Base-by-base conservation (phyloP, 2,888 invertebrate species). In the Agrochola macilenta region DNA sequence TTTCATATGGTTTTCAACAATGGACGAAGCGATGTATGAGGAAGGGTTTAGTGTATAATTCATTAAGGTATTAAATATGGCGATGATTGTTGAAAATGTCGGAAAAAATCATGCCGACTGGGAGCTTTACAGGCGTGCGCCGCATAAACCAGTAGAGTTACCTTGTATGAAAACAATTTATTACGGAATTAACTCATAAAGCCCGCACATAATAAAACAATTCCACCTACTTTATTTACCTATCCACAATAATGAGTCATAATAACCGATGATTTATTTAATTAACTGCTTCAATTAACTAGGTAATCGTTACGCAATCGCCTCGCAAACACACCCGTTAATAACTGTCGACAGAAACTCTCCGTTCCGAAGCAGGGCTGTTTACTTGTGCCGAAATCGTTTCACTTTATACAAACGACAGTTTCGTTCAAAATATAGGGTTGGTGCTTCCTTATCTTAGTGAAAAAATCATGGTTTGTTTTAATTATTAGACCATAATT, bases 321-420 rank as follows among this genome's bases (percentile, higher is more conserved):
- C 26, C 20, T 57, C 12, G 72, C 49, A 70, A 64, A 75, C 75
- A 76, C 30, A 60, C 12, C 60, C 64, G 81, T 83, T 79, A 72
- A 74, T 88, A 79, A 71, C 72, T 61, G 78, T 68, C n/a, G 72
- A 63, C 58, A 71, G 58, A 68, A 81, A 75, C 78, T 74, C 54
- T 17, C 20, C 64, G 61, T 75, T 79, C 35, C 54, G 49, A 65
- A 88, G 74, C 78, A 61, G 39, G 58, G 23, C 63, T 81, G 79
- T 87, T 87, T 87, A 74, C 83, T 85, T 75, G 70, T 46, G 76
- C 78, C 76, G 35, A 81, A 88, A 87, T 72, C 79, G 71, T 71
- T 79, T 69, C 74, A 49, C 60, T 78, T 81, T 87, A 76, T 72
- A 81, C 65, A 73, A 87, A 79, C 78, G 83, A 87, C 81, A 83